Percentiles rank a stretch among this genome's conserved stretches.
These are phyloP conservation scores for Scaptomyza polygonia DNA, from an alignment of 2,888 invertebrate species.

Conservation along the genomic window DNA sequence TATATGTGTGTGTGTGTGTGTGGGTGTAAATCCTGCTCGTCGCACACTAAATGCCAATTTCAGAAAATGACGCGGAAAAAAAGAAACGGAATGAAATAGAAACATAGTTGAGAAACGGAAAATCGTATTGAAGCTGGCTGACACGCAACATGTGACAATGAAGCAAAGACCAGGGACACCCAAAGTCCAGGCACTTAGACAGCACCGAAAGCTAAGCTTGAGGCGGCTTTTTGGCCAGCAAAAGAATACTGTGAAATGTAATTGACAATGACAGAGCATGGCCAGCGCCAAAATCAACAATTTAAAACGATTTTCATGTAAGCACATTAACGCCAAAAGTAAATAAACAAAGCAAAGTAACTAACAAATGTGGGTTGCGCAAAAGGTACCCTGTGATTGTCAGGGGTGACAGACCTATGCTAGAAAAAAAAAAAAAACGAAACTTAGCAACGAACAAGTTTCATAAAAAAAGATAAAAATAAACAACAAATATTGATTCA, in stretches of 20 bases:
- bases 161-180: neutral
- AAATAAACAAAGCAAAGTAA: constrained; percentile 37
- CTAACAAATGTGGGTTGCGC: rapidly evolving
- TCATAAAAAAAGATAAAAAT: too few relatives aligned
- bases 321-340: constrained; percentile 52
- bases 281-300: constrained; percentile 64
- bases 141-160: constrained; percentile 66
- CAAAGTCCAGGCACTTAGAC: constrained; percentile 8
- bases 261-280: constrained; percentile 76
- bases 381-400: neutral
- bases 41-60: constrained; percentile 79
- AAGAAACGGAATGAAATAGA: constrained; percentile 19
- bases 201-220: constrained; percentile 27
- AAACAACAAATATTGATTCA: too few relatives aligned
- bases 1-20: constrained; percentile 33
- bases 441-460: too few relatives aligned
- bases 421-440: too few relatives aligned
- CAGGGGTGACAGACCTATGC: too few relatives aligned
- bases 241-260: constrained; percentile 31
- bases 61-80: constrained; percentile 79
- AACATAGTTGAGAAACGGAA: constrained; percentile 19
- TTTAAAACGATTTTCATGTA: constrained; percentile 79
- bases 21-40: constrained; percentile 75
- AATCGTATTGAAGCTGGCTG: constrained; percentile 57
- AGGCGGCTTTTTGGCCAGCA: constrained; percentile 46